Base-by-base conservation (phyloP, 2,888 invertebrate species). In the Caenorhabditis doughertyi region DNA sequence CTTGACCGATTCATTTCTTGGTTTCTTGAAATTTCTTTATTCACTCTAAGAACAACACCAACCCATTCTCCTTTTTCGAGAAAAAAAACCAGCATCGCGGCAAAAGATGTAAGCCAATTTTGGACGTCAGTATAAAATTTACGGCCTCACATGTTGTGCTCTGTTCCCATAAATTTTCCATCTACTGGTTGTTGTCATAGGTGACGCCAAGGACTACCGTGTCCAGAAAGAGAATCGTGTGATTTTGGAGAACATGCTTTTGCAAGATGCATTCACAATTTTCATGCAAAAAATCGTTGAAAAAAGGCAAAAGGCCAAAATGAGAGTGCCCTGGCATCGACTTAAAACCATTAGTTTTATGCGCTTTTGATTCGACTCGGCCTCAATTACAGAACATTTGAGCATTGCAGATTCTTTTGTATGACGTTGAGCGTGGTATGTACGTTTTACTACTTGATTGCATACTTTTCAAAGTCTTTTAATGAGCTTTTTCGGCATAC, bases 181-280 rank as follows among this genome's bases (percentile, higher is more conserved):
- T 51, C 42, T 44, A 55, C 55, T 62, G 18, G 60, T 71, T 42
- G 73, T 65, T 65, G 74, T 56, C 44, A 64, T 55, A 65, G 74
- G 65, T 65, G 29, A 65, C 49, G 35, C 27, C 56, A 65, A 42
- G 44, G 55, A 23, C 35, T 35, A 74, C 64, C 29, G 55, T 65
- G 51, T 35, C 51, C 27, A 27, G 39, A 23, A n/a, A 35, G 29
- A 32, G 64, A 23, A 47, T 18, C 29, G 16, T 4, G 35, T 21
- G 29, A 27, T 9, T 56, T 16, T 35, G 27, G 3, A 13, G 23
- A 27, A 55, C 53, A 53, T 53, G 25, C 25, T 27, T 21, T 21
- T 35, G 58, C 39, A 58, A 16, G n/a, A 5, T 29, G 13, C 32
- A 29, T 55, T 23, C 65, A 49, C 29, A 11, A 25, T 60, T 27